These are phyloP conservation scores for Isichthys henryi DNA, from an alignment of 2,113 vertebrate genomes.

Conservation along the genomic window DNA sequence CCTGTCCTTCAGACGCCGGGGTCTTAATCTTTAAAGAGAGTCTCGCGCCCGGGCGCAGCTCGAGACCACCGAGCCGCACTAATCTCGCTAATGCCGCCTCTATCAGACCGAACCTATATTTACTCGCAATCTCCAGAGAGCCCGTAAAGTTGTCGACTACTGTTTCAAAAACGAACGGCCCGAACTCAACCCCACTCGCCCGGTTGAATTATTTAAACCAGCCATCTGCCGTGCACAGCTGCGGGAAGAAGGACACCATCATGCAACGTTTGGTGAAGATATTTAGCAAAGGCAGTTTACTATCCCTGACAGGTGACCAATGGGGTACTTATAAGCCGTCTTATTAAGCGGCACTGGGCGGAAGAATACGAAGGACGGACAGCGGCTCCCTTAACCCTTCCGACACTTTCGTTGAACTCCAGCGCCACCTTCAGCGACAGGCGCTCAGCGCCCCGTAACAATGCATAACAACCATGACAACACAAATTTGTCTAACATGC, in stretches of 20 bases:
- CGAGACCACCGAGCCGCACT: not conserved
- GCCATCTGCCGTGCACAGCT: not conserved
- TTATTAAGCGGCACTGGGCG: not conserved
- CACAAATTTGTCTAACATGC: not conserved
- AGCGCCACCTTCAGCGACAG: conserved; percentile 28
- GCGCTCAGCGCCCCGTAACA: not conserved
- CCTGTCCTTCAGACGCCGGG: conserved; percentile 1
- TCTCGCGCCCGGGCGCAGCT: not conserved
- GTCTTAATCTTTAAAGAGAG: conserved; percentile 15
- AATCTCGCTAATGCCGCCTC: conserved; percentile 8
- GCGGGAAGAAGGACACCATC: not conserved
- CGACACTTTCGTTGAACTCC: conserved; percentile 21
- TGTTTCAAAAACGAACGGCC: not conserved
- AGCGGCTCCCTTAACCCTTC: conserved; percentile 1
- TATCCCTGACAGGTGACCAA: conserved; percentile 24
- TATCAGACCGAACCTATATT: not conserved
- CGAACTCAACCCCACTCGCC: not conserved
- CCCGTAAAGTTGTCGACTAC: conserved; percentile 20
- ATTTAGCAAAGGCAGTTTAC: conserved; percentile 13
- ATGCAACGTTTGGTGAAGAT: not conserved
- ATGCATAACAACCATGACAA: not conserved
- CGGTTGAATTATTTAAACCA: not conserved
- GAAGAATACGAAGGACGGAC: not conserved
- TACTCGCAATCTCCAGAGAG: conserved; percentile 4
- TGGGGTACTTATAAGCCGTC: not conserved